Percentiles rank a stretch among this genome's conserved stretches.
Evolutionary conservation across 2,888 invertebrate species (phyloP).

Genomic region (Ophion costatus): DNA sequence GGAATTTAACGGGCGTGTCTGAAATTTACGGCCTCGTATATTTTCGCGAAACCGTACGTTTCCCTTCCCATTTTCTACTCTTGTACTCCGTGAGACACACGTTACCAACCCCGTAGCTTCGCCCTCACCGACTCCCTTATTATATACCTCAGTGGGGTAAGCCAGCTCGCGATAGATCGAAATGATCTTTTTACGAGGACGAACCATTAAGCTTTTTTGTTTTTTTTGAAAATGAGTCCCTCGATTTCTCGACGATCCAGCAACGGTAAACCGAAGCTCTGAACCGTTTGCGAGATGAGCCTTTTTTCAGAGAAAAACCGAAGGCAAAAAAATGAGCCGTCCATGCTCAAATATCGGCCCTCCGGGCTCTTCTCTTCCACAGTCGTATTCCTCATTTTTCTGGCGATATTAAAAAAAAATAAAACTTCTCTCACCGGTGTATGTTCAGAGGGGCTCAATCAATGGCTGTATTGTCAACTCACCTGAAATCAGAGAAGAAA

Average conservation of each 20-base stretch:
- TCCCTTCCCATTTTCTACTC: slow-evolving; percentile 61
- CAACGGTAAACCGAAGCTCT: too few species aligned
- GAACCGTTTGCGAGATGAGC: too few species aligned
- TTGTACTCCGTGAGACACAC: slow-evolving; percentile 48
- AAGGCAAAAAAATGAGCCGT: neutral
- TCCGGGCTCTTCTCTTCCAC: neutral
- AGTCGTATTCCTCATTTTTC: neutral
- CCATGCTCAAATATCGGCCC: neutral
- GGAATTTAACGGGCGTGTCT: slow-evolving; percentile 67
- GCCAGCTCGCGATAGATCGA: slow-evolving; percentile 15
- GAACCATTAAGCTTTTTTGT: neutral
- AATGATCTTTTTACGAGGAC: slow-evolving; percentile 22
- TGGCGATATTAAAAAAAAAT: neutral
- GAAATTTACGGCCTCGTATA: slow-evolving; percentile 70
- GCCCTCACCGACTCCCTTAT: slow-evolving; percentile 50
- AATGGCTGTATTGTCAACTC: slow-evolving; percentile 24
- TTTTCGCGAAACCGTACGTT: slow-evolving; percentile 66
- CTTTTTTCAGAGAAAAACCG: neutral
- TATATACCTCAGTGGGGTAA: slow-evolving; percentile 31
- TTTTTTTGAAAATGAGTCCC: neutral
- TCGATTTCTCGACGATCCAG: neutral
- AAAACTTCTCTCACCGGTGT: slow-evolving; percentile 29
- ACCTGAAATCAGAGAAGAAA: slow-evolving; percentile 44
- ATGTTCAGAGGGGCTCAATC: neutral
- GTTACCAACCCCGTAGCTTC: slow-evolving; percentile 41